These are phyloP conservation scores for Drosophila pallidifrons DNA, from an alignment of 1,140 invertebrate genomes.

Conservation along the genomic window DNA sequence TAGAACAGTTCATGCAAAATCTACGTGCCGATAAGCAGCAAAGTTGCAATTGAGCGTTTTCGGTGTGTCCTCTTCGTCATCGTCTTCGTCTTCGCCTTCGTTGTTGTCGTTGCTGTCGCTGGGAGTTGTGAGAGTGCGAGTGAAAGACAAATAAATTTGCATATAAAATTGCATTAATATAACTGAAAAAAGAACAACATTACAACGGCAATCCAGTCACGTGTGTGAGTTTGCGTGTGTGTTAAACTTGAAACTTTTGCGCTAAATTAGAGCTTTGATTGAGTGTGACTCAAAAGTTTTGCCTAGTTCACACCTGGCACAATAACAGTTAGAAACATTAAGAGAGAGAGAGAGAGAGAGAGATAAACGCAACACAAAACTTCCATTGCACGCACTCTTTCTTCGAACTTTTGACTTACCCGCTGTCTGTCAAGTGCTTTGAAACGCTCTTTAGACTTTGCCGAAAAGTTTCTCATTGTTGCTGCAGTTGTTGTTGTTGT, in stretches of 20 bases:
- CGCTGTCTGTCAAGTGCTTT: conserved; percentile 51
- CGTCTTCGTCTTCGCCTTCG: too few relatives aligned
- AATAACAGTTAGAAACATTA: background rate
- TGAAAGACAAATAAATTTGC: background rate
- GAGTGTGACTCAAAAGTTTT: conserved; percentile 53
- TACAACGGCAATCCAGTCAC: conserved; percentile 22
- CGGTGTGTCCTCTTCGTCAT: conserved; percentile 3
- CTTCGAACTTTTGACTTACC: conserved; percentile 33
- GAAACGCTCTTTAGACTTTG: conserved; percentile 55
- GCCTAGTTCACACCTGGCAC: conserved; percentile 26
- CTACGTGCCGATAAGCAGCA: conserved; percentile 30
- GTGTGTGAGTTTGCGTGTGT: conserved; percentile 7
- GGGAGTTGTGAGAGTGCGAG: conserved; percentile 5
- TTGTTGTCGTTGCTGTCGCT: background rate
- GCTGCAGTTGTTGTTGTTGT: background rate
- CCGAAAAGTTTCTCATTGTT: conserved; percentile 54
- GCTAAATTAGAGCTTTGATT: conserved; percentile 55
- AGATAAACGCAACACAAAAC: background rate
- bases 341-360: too few relatives aligned
- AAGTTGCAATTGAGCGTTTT: conserved; percentile 13
- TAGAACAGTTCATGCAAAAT: conserved; percentile 13
- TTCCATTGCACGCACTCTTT: conserved; percentile 12
- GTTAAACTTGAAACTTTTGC: conserved; percentile 40
- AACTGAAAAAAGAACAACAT: background rate
- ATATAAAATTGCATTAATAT: background rate